Base-by-base conservation (phyloP, 2,888 invertebrate genomes). In the Scotopteryx bipunctaria region DNA sequence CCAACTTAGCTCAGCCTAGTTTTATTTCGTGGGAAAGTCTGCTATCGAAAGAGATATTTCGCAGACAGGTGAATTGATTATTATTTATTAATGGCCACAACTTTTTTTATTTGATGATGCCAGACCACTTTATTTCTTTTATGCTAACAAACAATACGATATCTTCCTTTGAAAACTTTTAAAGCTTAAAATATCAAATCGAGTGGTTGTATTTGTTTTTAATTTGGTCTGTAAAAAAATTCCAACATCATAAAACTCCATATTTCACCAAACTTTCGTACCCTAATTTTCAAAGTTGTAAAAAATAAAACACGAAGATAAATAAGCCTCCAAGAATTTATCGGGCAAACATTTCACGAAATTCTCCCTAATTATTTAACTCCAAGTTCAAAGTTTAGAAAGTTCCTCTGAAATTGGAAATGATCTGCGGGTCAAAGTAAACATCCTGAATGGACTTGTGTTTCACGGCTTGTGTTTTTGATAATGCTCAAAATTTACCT, bases 1-100 rank as follows among this genome's bases (percentile, higher is more conserved):
- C 11, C 25, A 36, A 38, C 29, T 47, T 54, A 45, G 37, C 31
- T 40, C 55, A 56, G 44, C 56, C 61, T 64, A 66, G 64, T 63
- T 68, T 61, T 62, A 61, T 61, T 65, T 62, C 56, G 60, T 72
- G 56, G 44, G 60, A 63, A 57, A 49, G 47, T 51, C 56, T 52
- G 50, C 46, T 55, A 45, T 51, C 47, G 45, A 49, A 49, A 42
- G 32, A 29, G 49, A 37, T 57, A 63, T 59, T 65, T 57, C 37
- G 62, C 61, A 56, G 64, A 65, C 70, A 64, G 58, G 60, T 71
- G 64, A 64, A 63, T 67, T 61, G 62, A 57, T 43, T 53, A 57
- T 53, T 62, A 50, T 52, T 46, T 37, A 27, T 61, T 53, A 59
- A 58, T 38, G 29, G 27, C 9, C 27, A 3, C 2, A 11, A 27